Evolutionary conservation across 2,888 invertebrate species (phyloP), one percentile per base, ranked within the genome.

Genomic region (Cheilosia impressa): DNA sequence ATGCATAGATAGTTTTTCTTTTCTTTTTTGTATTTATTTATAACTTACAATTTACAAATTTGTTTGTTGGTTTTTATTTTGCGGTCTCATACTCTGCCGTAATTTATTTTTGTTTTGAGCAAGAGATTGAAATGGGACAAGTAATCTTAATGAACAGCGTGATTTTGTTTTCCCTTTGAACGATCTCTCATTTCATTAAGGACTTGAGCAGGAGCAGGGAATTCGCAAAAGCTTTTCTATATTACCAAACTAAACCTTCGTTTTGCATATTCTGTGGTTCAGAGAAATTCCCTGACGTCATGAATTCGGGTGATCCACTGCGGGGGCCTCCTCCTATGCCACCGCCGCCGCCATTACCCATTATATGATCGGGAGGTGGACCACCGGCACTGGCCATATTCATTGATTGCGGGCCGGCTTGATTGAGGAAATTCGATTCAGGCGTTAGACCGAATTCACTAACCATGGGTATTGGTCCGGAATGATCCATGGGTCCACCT

Each of bases 251-350:
- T 90, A 95, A 94, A 72, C 95, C 95, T 92, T 95, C 95, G 92
- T 94, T 95, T 91, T 95, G 94, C 93, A 94, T 93, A 93, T 95
- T 95, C 92, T 95, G 95, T 89, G 95, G 94, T 92, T 95, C 95
- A 89, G 94, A 93, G 90, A 95, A 95, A 89, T 93, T 94, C 76
- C 94, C 94, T 76, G 93, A 92, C 73, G 93, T 93, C 93, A 95
- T 95, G 93, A 95, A 96, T 93, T 95, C 95, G 60, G 96, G 96
- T 89, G 96, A 96, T 87, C 96, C 95, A 69, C 96, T 95, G 88
- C 96, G 94, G 83, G 95, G 95, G 87, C 95, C 95, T 88, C 79
- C 90, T 88, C 79, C 89, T 87, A 88, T 91, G 89, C 57, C 90
- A 88, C 62, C 89, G 89, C 88, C 63, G 87, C 88, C 22, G 88